phyloP scores from a whole-genome alignment of 2,113 vertebrate genomes.

The Thunnus thynnus region DNA sequence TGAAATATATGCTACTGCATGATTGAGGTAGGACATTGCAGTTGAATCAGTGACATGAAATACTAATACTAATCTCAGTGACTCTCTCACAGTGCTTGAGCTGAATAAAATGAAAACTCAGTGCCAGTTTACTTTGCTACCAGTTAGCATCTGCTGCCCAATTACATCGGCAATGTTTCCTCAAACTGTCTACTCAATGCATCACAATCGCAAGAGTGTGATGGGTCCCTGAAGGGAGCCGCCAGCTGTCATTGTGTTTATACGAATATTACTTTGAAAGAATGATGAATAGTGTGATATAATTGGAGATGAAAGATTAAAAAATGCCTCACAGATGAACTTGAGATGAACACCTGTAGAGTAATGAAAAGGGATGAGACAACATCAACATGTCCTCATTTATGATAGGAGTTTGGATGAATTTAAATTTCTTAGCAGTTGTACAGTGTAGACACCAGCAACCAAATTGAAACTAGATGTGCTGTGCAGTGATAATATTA shows the following conservation, averaged over 20 bases:
- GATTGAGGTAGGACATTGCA: no score
- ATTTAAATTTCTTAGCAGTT: neutral
- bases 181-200: constrained; percentile 32
- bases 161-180: constrained; percentile 37
- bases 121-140: constrained; percentile 21
- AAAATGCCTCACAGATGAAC: constrained; percentile 39
- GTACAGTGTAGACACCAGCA: neutral
- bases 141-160: constrained; percentile 38
- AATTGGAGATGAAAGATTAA: constrained; percentile 48
- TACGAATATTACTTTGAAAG: constrained; percentile 36
- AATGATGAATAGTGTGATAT: constrained; percentile 34
- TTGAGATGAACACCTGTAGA: constrained; percentile 18
- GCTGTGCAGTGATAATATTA: constrained; percentile 30
- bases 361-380: neutral
- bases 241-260: constrained; percentile 45
- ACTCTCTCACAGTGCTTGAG: constrained; percentile 38
- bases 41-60: no score
- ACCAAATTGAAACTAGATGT: constrained; percentile 8
- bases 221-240: constrained; percentile 25
- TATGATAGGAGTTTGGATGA: neutral
- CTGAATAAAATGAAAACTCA: constrained; percentile 25
- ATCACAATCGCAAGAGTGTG: constrained; percentile 18
- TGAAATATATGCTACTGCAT: no score
- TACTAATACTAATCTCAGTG: constrained; percentile 8
- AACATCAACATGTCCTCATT: neutral